Evolutionary conservation across 2,888 invertebrate species (phyloP), one percentile per base, ranked within the genome.

Genomic region (Leptura quadrifasciata): DNA sequence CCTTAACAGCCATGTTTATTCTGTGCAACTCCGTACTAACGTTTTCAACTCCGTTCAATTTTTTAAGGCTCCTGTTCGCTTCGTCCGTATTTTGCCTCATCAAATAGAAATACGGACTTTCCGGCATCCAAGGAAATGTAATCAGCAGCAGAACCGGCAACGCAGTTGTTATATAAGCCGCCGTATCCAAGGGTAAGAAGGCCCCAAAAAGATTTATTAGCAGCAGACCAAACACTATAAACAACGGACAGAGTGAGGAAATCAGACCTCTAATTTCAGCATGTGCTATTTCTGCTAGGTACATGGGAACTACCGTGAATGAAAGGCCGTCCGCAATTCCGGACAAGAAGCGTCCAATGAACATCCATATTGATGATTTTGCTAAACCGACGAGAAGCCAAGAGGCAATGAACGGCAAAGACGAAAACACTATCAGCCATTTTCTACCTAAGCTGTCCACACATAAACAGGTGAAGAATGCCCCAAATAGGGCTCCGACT

Each of bases 361-460:
- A 92, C 20, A 93, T 89, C 60, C 92, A 84, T 27, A 90, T 87
- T 0, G 92, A 91, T 0, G 91, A 91, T 74, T 90, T 89, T 24
- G 93, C 93, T 39, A 90, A 87, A 75, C 92, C 92, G 79, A 94
- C 91, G 80, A 93, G 87, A 47, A 93, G 86, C 94, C 94, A 94
- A 74, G 93, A 92, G 39, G 92, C 75, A 76, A 92, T 91, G 82
- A 93, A 91, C 0, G 94, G 93, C 2, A 93, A 82, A 0, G 93
- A 92, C 12, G 93, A 91, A 52, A 92, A 86, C n/a, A 94, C 89
- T 8, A 94, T 89, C 47, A 93, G 91, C 2, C 90, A 90, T 85
- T 94, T 94, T 17, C 94, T 90, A 24, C 94, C 94, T 76, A 93
- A 90, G 79, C 89, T 90, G 86, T 94, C 93, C 68, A 93, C 93